Conservation (phyloP, 2,797 vertebrate species). For the Taeniopygia guttata region DNA sequence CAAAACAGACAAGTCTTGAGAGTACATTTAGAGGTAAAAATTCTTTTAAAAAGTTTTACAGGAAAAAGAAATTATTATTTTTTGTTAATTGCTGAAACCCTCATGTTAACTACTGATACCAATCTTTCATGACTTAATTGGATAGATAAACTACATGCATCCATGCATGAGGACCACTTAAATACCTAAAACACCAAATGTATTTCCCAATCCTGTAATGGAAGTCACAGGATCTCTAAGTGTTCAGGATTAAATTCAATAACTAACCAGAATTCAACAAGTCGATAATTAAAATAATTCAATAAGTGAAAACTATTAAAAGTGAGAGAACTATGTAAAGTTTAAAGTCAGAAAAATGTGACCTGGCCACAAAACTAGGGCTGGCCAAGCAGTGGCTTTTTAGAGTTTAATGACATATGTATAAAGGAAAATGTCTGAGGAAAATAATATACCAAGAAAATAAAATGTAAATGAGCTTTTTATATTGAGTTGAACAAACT, state of each 20-base stretch:
- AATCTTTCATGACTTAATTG: neutral
- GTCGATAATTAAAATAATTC: neutral
- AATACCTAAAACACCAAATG: neutral
- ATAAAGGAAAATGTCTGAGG: neutral
- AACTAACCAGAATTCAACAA: neutral
- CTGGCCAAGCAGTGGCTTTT: neutral
- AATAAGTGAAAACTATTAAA: neutral
- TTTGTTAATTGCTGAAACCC: neutral
- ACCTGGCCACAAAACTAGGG: neutral
- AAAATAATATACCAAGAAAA: neutral
- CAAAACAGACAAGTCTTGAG: neutral
- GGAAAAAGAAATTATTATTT: neutral
- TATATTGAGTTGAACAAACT: rapidly evolving
- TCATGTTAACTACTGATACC: neutral
- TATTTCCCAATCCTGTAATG: neutral
- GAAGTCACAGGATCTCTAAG: neutral
- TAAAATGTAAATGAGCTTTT: neutral
- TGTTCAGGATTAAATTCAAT: neutral
- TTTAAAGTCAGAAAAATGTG: neutral
- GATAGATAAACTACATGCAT: neutral
- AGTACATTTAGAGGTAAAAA: neutral
- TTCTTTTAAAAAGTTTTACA: rapidly evolving
- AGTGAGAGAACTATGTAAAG: neutral
- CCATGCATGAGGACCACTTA: neutral
- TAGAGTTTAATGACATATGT: neutral